phyloP scores from a whole-genome alignment of 2,888 invertebrate genomes.

The Microplitis deprimator region DNA sequence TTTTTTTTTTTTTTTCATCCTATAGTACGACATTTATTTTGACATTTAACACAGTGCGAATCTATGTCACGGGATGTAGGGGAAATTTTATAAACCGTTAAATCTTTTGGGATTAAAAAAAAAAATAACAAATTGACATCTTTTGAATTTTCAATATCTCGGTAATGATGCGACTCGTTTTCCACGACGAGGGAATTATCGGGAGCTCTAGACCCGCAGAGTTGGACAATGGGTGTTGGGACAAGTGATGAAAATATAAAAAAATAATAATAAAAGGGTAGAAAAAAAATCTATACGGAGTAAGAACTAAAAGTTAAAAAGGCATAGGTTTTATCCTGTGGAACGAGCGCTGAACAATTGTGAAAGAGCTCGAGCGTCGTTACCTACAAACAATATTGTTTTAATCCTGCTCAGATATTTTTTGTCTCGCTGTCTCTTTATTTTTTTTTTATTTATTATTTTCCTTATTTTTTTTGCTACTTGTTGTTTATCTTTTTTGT shows the following conservation, averaged over 20 bases:
- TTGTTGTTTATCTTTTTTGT: slow-evolving; percentile 29
- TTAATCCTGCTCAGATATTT: slow-evolving; percentile 19
- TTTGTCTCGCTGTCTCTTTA: slow-evolving; percentile 2
- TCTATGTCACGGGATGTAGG: slow-evolving; percentile 32
- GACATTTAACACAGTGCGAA: slow-evolving; percentile 50
- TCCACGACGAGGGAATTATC: slow-evolving; percentile 30
- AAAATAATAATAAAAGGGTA: not conserved
- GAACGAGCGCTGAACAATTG: slow-evolving; percentile 17
- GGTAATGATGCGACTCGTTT: slow-evolving; percentile 36
- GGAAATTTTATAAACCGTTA: slow-evolving; percentile 24
- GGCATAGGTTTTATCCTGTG: slow-evolving; percentile 13
- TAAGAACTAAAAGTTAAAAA: slow-evolving; percentile 17
- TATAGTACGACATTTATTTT: slow-evolving; percentile 49
- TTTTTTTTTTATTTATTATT: slow-evolving; percentile 2
- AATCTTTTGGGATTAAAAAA: slow-evolving; percentile 12
- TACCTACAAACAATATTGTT: slow-evolving; percentile 36
- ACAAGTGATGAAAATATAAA: not conserved
- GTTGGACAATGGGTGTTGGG: slow-evolving; percentile 33
- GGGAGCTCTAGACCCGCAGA: slow-evolving; percentile 25
- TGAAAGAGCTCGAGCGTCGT: slow-evolving; percentile 22
- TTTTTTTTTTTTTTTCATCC: slow-evolving; percentile 37
- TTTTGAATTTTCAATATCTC: slow-evolving; percentile 20
- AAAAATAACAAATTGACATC: slow-evolving; percentile 35
- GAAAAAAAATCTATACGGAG: not conserved
- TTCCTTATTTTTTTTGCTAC: slow-evolving; percentile 39